Evolutionary conservation across 2,113 vertebrate species (phyloP).

Genomic region (Pseudopipra pipra): DNA sequence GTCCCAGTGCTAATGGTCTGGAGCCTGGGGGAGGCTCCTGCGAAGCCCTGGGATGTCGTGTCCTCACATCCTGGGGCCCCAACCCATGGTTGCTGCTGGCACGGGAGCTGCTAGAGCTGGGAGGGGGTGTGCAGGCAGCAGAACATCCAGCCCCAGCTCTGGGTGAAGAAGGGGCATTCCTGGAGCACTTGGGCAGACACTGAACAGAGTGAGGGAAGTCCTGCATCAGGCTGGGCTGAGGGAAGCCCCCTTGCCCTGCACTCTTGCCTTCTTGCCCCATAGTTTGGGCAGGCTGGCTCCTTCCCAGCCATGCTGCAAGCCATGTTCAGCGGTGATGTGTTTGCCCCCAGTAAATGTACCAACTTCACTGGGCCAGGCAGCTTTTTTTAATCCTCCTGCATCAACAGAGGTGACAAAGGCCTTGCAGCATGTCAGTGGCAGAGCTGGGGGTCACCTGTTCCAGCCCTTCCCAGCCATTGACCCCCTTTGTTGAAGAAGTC

Average conservation of each 20-base stretch:
- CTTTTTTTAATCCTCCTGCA: not conserved
- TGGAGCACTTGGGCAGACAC: not conserved
- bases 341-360: not conserved
- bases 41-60: accelerated
- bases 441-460: not conserved
- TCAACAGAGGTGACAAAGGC: not conserved
- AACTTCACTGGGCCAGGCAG: accelerated
- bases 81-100: not conserved
- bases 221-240: accelerated
- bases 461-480: not conserved
- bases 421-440: not conserved
- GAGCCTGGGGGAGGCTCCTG: not conserved
- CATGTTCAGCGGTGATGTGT: too few species aligned
- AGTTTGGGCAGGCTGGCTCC: not conserved
- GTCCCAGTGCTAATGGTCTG: not conserved
- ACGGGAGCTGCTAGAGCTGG: not conserved
- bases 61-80: accelerated
- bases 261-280: not conserved
- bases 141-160: not conserved
- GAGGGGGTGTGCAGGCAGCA: not conserved
- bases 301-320: not conserved
- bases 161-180: not conserved
- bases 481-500: not conserved
- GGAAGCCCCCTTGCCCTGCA: accelerated
- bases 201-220: not conserved